Percentiles rank a stretch among this genome's conserved stretches.
These are phyloP conservation scores for Palythoa grandis DNA, from an alignment of 92 coral and sea anemone genomes.

Conservation along the genomic window DNA sequence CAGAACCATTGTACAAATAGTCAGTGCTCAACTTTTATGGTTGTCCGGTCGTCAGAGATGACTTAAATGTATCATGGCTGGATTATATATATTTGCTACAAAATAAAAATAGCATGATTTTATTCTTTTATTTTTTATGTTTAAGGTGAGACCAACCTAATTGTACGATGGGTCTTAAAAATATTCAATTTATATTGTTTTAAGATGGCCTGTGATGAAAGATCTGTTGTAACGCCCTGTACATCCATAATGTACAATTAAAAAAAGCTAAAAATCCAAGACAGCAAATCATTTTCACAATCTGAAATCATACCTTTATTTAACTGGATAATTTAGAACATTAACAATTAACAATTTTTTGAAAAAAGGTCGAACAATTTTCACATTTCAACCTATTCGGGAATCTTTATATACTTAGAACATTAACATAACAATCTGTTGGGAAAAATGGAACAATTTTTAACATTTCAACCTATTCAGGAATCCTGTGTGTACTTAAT, in stretches of 20 bases:
- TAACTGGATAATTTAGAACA: conserved; percentile 1
- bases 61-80: too few species aligned
- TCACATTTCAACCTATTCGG: conserved; percentile 7
- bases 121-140: not conserved
- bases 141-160: conserved; percentile 7
- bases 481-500: not conserved
- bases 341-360: not conserved
- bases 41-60: too few species aligned
- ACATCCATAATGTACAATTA: not conserved
- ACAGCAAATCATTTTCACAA: conserved; percentile 9
- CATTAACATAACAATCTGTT: conserved; percentile 1
- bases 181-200: not conserved
- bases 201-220: conserved; percentile 1
- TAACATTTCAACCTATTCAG: conserved; percentile 1
- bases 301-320: conserved; percentile 1
- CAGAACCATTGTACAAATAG: too few species aligned
- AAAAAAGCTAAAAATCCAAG: not conserved
- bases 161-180: not conserved
- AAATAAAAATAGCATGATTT: too few species aligned
- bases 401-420: not conserved
- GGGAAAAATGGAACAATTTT: conserved; percentile 3
- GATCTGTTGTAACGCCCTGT: conserved; percentile 1
- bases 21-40: too few species aligned
- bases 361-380: not conserved
- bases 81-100: too few species aligned